Percentiles rank a stretch among this genome's conserved stretches.
phyloP scores from a whole-genome alignment of 1,140 invertebrate genomes.

The Drosophila melanica region DNA sequence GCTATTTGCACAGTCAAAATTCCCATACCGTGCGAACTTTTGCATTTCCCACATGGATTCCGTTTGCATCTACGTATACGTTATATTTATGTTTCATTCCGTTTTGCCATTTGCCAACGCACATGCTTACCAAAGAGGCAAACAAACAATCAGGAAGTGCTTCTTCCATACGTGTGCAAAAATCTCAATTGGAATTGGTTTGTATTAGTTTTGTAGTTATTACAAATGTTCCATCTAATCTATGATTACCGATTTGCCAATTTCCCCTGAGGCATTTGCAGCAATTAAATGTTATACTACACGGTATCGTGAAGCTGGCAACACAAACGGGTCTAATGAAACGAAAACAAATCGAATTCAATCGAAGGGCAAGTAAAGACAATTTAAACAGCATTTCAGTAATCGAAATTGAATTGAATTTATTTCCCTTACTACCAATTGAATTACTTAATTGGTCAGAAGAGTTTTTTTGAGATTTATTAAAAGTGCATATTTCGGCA shows the following conservation, averaged over 20 bases:
- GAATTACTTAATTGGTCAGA: conserved; percentile 31
- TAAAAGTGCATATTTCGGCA: not conserved
- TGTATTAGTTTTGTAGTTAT: conserved; percentile 47
- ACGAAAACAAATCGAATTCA: conserved; percentile 68
- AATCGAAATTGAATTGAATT: conserved; percentile 38
- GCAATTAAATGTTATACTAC: conserved; percentile 69
- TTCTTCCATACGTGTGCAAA: conserved; percentile 35
- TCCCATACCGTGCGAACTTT: conserved; percentile 48
- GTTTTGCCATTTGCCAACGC: conserved; percentile 23
- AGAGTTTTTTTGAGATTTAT: not conserved
- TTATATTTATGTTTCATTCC: conserved; percentile 80
- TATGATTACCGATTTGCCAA: conserved; percentile 47
- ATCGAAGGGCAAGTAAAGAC: conserved; percentile 46
- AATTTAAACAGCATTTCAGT: conserved; percentile 62
- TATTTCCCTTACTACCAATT: conserved; percentile 42
- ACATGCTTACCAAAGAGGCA: conserved; percentile 28
- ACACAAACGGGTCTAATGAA: conserved; percentile 68
- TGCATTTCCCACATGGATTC: conserved; percentile 69
- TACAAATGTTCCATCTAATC: conserved; percentile 77
- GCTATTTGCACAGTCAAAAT: conserved; percentile 43
- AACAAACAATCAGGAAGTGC: conserved; percentile 71
- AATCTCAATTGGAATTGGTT: conserved; percentile 59
- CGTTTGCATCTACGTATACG: conserved; percentile 58
- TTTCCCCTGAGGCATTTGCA: conserved; percentile 58
- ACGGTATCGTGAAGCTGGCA: conserved; percentile 8